Percentiles rank a stretch among this genome's conserved stretches.
These are phyloP conservation scores for Decapterus maruadsi DNA, from an alignment of 2,797 vertebrate species.

Conservation along the genomic window DNA sequence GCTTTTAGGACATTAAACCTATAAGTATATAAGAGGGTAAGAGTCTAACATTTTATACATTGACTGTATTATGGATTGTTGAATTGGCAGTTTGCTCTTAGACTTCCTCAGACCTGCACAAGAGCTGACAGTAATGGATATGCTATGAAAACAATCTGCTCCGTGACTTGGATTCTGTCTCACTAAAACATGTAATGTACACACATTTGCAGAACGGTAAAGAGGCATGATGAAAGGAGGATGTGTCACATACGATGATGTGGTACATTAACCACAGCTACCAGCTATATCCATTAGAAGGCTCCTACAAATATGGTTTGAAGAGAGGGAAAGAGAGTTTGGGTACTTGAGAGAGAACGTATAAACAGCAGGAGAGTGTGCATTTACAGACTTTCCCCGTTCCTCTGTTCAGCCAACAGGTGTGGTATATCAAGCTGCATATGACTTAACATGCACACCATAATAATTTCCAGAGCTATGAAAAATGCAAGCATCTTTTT, in stretches of 20 bases:
- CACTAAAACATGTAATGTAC: conserved; percentile 45
- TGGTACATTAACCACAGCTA: conserved; percentile 63
- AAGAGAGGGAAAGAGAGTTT: conserved; percentile 22
- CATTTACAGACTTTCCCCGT: conserved; percentile 43
- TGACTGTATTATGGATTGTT: conserved; percentile 14
- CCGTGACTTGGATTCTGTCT: conserved; percentile 27
- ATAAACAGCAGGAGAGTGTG: conserved; percentile 51
- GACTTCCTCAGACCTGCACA: conserved; percentile 26
- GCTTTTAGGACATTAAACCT: conserved; percentile 7
- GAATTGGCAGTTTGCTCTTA: conserved; percentile 30
- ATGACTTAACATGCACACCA: conserved; percentile 61
- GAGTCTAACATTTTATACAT: conserved; percentile 23
- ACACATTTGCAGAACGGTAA: conserved; percentile 38
- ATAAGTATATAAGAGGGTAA: conserved; percentile 15
- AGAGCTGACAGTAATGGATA: conserved; percentile 54
- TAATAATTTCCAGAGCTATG: conserved; percentile 65
- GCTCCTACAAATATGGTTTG: conserved; percentile 27
- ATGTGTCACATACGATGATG: conserved; percentile 69
- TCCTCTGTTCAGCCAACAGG: conserved; percentile 67
- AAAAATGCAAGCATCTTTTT: conserved; percentile 38
- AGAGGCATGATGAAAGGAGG: conserved; percentile 66
- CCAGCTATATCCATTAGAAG: conserved; percentile 49
- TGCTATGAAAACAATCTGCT: conserved; percentile 56
- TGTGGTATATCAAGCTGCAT: conserved; percentile 73
- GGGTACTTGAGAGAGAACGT: conserved; percentile 41